These are phyloP conservation scores for Macrochelys suwanniensis DNA, from an alignment of 2,797 vertebrate genomes.

Conservation along the genomic window DNA sequence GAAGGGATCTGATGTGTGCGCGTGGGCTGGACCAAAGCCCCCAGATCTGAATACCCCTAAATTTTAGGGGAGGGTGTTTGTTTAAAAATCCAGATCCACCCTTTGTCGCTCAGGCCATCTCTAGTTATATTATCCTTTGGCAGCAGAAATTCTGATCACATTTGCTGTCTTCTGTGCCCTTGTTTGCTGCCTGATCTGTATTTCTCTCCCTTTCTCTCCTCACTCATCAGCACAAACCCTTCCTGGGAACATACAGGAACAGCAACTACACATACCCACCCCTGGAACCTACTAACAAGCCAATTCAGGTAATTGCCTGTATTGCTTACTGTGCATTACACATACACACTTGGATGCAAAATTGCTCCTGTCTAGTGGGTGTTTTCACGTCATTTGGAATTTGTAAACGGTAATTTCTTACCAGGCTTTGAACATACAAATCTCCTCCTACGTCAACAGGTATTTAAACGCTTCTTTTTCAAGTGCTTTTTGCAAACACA, in stretches of 20 bases:
- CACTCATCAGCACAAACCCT: constrained; percentile 77
- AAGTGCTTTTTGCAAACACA: background rate
- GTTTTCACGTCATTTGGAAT: background rate
- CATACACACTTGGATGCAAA: background rate
- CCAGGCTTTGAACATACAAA: background rate
- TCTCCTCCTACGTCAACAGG: background rate
- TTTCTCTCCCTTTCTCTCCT: constrained; percentile 29
- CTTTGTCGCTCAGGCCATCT: background rate
- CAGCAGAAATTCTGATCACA: background rate
- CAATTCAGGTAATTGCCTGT: constrained; percentile 79
- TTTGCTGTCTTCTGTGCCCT: background rate
- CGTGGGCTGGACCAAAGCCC: background rate
- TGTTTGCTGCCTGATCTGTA: background rate
- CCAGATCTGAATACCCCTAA: background rate
- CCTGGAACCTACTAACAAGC: constrained; percentile 76
- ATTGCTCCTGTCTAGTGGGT: background rate
- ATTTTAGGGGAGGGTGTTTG: background rate
- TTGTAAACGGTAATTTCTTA: background rate
- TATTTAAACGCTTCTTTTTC: background rate
- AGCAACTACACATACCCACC: constrained; percentile 84
- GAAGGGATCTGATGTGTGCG: background rate
- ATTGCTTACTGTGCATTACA: background rate
- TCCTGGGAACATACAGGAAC: constrained; percentile 88
- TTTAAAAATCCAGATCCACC: background rate
- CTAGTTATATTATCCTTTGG: background rate